Conservation (phyloP, 2,797 vertebrate species). For the Paedocypris micromegethes region DNA sequence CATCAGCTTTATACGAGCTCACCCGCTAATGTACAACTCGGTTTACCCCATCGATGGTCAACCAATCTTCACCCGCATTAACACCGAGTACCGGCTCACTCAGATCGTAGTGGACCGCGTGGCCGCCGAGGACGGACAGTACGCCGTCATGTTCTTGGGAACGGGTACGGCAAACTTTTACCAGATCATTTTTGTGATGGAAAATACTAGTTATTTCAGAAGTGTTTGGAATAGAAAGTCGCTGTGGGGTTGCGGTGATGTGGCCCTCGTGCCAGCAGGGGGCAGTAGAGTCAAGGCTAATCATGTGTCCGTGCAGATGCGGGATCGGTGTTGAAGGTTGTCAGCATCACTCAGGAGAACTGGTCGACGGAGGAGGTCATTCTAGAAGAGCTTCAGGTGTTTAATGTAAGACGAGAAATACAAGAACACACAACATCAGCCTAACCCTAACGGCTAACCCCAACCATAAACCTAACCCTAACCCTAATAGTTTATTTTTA, state of each 20-base stretch:
- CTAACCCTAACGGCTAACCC: too few relatives aligned
- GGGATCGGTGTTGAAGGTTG: conserved; percentile 88
- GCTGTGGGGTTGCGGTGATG: too few relatives aligned
- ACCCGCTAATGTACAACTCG: conserved; percentile 84
- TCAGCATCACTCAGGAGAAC: conserved; percentile 91
- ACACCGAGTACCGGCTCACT: conserved; percentile 85
- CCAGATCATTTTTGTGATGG: background rate
- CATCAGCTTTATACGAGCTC: conserved; percentile 85
- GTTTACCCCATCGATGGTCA: conserved; percentile 76
- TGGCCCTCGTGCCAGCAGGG: conserved; percentile 54
- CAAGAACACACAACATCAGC: too few relatives aligned
- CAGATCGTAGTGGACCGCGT: conserved; percentile 93
- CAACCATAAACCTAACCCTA: too few relatives aligned
- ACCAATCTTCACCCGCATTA: conserved; percentile 83
- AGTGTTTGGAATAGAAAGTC: too few relatives aligned
- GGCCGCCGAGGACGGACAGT: conserved; percentile 90
- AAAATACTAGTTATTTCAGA: too few relatives aligned
- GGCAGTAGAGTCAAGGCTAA: conserved; percentile 41
- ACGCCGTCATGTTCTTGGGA: conserved; percentile 94
- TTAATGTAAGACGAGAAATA: conserved; percentile 72
- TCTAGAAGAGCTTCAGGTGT: conserved; percentile 90
- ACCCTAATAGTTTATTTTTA: too few relatives aligned
- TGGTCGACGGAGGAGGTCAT: conserved; percentile 89
- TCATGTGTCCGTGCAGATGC: conserved; percentile 65
- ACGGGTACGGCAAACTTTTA: conserved; percentile 74